Base-by-base conservation (phyloP, 2,888 invertebrate genomes). In the Drosophila pseudotakahashii region DNA sequence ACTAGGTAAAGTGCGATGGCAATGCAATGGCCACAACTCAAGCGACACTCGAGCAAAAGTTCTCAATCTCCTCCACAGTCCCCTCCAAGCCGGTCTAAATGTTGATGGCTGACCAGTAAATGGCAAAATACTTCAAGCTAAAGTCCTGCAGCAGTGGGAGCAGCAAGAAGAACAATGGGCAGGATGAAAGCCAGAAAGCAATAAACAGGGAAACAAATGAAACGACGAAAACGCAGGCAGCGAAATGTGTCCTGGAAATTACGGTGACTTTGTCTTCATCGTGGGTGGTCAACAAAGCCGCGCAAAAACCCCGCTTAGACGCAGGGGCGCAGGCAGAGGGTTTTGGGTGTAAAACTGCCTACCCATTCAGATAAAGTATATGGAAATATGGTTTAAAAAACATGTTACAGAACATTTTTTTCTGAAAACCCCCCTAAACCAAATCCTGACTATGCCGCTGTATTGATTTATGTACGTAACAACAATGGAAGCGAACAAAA, bases 61-160 rank as follows among this genome's bases (percentile, higher is more conserved):
- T 48, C 62, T 48, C 34, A 36, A 44, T 48, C 23, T 55, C 23
- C 10, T 11, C 13, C 32, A 11, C 53, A 32, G 13, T 36, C 14
- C 41, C 54, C 16, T 39, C 37, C 37, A 26, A 45, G 57, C 37
- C 16, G 53, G 34, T 60, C 34, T 64, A 72, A 81, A 73, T 67
- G 81, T 69, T 78, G 75, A 75, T 78, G 81, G 71, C 60, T 84
- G 85, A 81, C 77, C 85, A 81, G 72, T 63, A 87, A 85, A 81
- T 85, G 85, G 80, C 77, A 76, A 88, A 75, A 83, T 80, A 80
- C 83, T 80, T 88, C 74, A 79, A 75, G 81, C 72, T 60, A 60
- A 82, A 79, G 71, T 82, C 67, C 76, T 75, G 54, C 52, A 52
- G 53, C 39, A 37, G 48, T 42, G 19, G 10, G n/a, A 62, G 34